Conservation (phyloP, 2,113 vertebrate genomes). For the Stomatorhinus ivindoensis region DNA sequence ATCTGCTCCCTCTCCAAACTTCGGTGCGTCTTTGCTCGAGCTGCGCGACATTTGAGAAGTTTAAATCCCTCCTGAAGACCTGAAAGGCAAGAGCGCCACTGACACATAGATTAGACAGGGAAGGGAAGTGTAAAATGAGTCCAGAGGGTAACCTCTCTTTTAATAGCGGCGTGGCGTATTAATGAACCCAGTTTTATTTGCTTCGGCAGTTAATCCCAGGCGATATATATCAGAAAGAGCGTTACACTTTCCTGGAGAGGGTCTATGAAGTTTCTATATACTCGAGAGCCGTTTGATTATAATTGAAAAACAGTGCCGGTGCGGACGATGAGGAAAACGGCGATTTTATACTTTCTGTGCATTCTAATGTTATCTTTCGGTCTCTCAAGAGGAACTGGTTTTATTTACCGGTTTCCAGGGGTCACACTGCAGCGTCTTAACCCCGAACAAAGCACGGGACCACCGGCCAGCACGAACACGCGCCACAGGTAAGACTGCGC, state of each 20-base stretch:
- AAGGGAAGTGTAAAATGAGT: not conserved
- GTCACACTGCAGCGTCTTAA: slow-evolving; percentile 51
- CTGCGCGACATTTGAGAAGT: slow-evolving; percentile 15
- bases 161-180: not conserved
- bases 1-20: not conserved
- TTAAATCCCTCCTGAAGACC: slow-evolving; percentile 16
- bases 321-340: slow-evolving; percentile 30
- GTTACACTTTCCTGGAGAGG: not conserved
- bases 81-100: not conserved
- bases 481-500: slow-evolving; percentile 49
- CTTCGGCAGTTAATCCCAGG: not conserved
- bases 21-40: slow-evolving; percentile 6
- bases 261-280: not conserved
- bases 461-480: slow-evolving; percentile 43
- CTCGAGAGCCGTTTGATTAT: not conserved
- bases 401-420: slow-evolving; percentile 57
- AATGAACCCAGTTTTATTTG: not conserved
- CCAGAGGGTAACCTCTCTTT: not conserved
- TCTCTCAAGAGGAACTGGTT: slow-evolving; percentile 48
- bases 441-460: slow-evolving; percentile 48
- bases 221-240: not conserved
- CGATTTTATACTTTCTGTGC: slow-evolving; percentile 40
- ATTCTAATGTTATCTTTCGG: slow-evolving; percentile 41
- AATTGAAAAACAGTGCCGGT: not conserved
- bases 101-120: not conserved